Percentiles rank a stretch among this genome's conserved stretches.
Evolutionary conservation across 2,797 vertebrate species (phyloP).

Genomic region (Chloroceryle amazona): DNA sequence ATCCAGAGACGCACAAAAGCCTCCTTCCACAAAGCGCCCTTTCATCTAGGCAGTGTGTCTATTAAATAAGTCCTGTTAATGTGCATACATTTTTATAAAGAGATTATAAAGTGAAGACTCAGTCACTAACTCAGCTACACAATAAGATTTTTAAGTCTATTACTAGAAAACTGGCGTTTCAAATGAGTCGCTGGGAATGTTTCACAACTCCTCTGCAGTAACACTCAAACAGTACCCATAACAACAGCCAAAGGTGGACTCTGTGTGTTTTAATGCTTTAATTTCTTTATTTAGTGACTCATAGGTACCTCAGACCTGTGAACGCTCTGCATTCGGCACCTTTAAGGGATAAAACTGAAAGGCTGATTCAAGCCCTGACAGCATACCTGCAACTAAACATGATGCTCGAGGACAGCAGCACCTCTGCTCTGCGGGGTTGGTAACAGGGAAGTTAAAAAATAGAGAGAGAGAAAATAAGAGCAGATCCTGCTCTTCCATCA

Average conservation of each 20-base stretch:
- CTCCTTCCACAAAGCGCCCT: slow-evolving; percentile 83
- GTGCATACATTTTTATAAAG: slow-evolving; percentile 79
- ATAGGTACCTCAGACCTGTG: fast-evolving
- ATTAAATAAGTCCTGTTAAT: slow-evolving; percentile 84
- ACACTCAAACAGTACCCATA: background rate
- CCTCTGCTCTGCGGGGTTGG: fast-evolving
- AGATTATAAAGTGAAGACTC: slow-evolving; percentile 71
- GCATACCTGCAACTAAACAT: fast-evolving
- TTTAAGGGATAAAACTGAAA: background rate
- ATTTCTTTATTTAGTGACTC: background rate
- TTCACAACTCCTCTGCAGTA: background rate
- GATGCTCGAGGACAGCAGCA: background rate
- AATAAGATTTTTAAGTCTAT: slow-evolving; percentile 42
- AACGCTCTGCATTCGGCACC: background rate
- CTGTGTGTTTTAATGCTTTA: background rate
- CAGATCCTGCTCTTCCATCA: fast-evolving
- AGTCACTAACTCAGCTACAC: slow-evolving; percentile 36
- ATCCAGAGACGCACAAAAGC: slow-evolving; percentile 83
- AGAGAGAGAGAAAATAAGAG: background rate
- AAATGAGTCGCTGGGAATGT: slow-evolving; percentile 29
- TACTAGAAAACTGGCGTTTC: background rate
- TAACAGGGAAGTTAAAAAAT: background rate
- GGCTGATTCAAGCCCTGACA: background rate
- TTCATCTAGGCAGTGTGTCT: slow-evolving; percentile 75
- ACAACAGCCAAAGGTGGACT: background rate